Conservation (phyloP, 2,113 vertebrate genomes). For the Mirounga angustirostris region DNA sequence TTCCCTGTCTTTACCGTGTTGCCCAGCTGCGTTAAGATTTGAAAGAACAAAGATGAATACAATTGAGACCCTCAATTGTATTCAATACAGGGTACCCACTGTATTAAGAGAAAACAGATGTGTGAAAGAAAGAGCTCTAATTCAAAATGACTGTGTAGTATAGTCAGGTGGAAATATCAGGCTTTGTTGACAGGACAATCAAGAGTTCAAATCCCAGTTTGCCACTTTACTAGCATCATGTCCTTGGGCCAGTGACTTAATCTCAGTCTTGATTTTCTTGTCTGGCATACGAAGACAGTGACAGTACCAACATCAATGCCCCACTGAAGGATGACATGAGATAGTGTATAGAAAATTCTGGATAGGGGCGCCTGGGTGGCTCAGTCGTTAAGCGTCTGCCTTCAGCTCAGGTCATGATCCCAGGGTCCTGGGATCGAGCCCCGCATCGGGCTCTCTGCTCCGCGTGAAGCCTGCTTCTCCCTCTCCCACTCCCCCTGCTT, state of each 20-base stretch:
- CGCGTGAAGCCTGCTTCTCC: too few relatives aligned
- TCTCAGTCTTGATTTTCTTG: not conserved
- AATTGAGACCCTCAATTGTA: not conserved
- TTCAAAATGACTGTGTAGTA: not conserved
- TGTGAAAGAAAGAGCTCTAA: not conserved
- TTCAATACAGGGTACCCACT: not conserved
- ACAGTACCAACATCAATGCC: accelerated
- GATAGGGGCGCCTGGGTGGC: too few relatives aligned
- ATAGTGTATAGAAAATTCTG: not conserved
- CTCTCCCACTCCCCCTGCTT: too few relatives aligned
- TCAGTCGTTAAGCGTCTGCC: too few relatives aligned
- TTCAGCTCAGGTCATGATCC: too few relatives aligned
- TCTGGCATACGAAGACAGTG: not conserved
- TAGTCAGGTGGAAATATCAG: not conserved
- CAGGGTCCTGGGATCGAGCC: too few relatives aligned
- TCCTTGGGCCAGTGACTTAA: not conserved
- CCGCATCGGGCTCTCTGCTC: too few relatives aligned
- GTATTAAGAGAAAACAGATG: not conserved
- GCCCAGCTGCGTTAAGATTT: not conserved
- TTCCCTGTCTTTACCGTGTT: not conserved
- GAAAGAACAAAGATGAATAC: slow-evolving; percentile 17
- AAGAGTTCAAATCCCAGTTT: not conserved
- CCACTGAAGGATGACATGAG: not conserved
- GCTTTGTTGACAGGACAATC: not conserved
- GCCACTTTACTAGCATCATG: not conserved